These are phyloP conservation scores for Leucophenga maculata DNA, from an alignment of 2,888 invertebrate species.

Conservation along the genomic window DNA sequence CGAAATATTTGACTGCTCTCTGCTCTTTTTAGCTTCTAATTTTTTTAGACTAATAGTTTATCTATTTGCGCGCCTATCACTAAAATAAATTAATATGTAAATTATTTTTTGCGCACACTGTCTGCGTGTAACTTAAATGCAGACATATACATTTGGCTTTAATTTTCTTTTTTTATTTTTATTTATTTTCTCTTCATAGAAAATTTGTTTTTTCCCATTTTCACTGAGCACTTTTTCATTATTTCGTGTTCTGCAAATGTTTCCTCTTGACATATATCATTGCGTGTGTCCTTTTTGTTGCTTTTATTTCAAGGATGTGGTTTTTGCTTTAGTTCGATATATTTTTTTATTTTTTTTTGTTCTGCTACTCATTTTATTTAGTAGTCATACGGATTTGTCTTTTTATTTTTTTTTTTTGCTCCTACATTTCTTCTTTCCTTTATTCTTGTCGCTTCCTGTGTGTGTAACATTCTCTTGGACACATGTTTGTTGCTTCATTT, in stretches of 20 bases:
- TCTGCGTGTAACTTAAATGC: too few species aligned
- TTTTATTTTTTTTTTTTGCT: constrained; percentile 18
- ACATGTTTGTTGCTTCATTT: constrained; percentile 48
- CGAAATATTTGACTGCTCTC: too few species aligned
- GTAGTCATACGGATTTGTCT: not conserved
- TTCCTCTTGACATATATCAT: constrained; percentile 28
- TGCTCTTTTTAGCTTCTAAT: too few species aligned
- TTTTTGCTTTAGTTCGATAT: constrained; percentile 14
- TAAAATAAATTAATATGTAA: too few species aligned
- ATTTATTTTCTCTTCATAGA: too few species aligned
- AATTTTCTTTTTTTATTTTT: not conserved
- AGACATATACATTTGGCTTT: constrained; percentile 11
- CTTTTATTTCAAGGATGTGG: constrained; percentile 23
- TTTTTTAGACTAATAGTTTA: too few species aligned
- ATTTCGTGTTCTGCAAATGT: constrained; percentile 10
- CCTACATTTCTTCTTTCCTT: constrained; percentile 43
- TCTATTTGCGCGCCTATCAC: too few species aligned
- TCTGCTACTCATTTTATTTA: constrained; percentile 19
- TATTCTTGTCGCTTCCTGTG: constrained; percentile 10
- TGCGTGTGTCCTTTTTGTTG: constrained; percentile 1
- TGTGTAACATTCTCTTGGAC: constrained; percentile 8
- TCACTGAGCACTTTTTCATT: constrained; percentile 23
- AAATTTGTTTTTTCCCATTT: not conserved
- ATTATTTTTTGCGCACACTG: too few species aligned
- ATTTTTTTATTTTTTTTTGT: constrained; percentile 27